Base-by-base conservation (phyloP, 2,797 vertebrate species). In the Halcyon badia region DNA sequence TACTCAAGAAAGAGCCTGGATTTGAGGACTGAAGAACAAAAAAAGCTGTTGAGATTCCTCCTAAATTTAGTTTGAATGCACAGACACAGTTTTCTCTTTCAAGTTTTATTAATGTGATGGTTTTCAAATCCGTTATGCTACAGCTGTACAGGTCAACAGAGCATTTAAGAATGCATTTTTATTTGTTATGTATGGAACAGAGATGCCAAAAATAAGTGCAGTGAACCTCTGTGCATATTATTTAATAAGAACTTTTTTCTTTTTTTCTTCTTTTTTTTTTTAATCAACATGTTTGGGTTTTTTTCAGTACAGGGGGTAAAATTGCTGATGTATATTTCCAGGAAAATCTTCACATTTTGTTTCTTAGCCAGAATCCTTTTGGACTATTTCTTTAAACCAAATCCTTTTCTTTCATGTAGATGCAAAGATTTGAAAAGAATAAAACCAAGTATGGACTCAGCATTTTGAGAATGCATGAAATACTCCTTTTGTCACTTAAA, bases 401-500 rank as follows among this genome's bases (percentile, higher is more conserved):
- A 57, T 79, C 0, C 31, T 83, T 71, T 81, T 82, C 44, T 94
- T 94, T 96, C 66, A 92, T 80, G 75, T 66, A 90, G 48, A 81
- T 83, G 76, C 49, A 95, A 94, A 96, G 26, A 72, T 89, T 92
- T 92, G 48, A 97, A 95, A 92, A 57, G 61, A 83, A 94, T 87
- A 89, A 89, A 83, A 75, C 25, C 60, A 89, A 94, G 94, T 82
- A 94, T 58, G 61, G 79, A 69, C 58, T 96, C 82, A 92, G 25
- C 64, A 95, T 97, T 97, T 96, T 93, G 72, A 88, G 84, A 87
- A 66, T 51, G n/a, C 66, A n/a, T 60, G 31, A 96, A 95, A 94
- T 92, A 93, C 48, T 92, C 78, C 64, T 97, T 97, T 97, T 95
- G 87, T 92, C 54, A 31, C 60, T 89, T 96, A 84, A 89, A 95